phyloP scores from a whole-genome alignment of 2,888 invertebrate species.

The Phyllotreta striolata region DNA sequence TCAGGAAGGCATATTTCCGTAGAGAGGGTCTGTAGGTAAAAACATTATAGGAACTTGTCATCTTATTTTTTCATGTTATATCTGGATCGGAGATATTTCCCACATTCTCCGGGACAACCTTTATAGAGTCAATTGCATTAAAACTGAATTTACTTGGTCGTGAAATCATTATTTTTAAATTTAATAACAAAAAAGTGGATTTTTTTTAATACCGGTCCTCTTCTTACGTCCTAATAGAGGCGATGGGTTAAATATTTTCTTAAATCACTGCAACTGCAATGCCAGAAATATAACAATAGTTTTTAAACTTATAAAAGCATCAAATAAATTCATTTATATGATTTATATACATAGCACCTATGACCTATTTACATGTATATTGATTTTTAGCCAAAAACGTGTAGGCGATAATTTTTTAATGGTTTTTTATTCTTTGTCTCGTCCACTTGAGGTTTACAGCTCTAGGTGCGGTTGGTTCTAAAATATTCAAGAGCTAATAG shows the following conservation, averaged over 20 bases:
- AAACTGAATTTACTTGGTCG: too few relatives aligned
- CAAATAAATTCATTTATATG: slow-evolving; percentile 26
- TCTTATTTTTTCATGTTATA: too few relatives aligned
- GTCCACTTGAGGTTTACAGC: neutral
- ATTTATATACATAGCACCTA: slow-evolving; percentile 47
- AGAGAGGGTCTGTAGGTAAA: too few relatives aligned
- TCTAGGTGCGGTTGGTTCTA: neutral
- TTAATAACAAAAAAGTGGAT: neutral
- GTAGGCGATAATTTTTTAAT: slow-evolving; percentile 23
- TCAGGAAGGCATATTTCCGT: too few relatives aligned
- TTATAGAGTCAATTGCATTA: too few relatives aligned
- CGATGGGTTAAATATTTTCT: slow-evolving; percentile 27
- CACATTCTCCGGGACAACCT: too few relatives aligned
- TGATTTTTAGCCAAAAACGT: slow-evolving; percentile 37
- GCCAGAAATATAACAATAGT: slow-evolving; percentile 27
- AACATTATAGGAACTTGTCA: too few relatives aligned
- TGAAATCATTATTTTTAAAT: too few relatives aligned
- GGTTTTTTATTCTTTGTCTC: slow-evolving; percentile 13
- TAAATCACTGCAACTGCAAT: slow-evolving; percentile 30
- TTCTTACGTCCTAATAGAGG: slow-evolving; percentile 22
- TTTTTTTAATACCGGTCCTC: slow-evolving; percentile 2
- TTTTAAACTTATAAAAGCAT: slow-evolving; percentile 25
- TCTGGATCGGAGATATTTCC: too few relatives aligned
- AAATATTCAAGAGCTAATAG: neutral
- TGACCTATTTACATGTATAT: slow-evolving; percentile 47